A percentile compares a stretch with the other conserved stretches of the same genome.
phyloP scores from a whole-genome alignment of 2,113 vertebrate genomes.

The Malurus melanocephalus region DNA sequence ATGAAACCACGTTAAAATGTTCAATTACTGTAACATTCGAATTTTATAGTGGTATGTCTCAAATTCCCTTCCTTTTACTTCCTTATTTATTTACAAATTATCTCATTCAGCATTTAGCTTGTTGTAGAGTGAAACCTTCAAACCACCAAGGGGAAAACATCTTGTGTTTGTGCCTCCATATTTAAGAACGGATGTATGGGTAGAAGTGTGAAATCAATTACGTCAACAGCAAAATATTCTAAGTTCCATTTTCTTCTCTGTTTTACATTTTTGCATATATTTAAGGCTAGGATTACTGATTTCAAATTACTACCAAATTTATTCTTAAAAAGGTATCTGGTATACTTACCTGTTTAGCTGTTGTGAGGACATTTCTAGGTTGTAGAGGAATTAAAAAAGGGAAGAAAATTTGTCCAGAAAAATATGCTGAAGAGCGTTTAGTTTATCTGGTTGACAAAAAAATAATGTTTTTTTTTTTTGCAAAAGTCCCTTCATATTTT shows the following conservation, averaged over 20 bases:
- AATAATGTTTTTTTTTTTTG: neutral
- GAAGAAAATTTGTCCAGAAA: constrained; percentile 40
- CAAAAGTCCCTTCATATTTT: constrained; percentile 37
- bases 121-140: neutral
- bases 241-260: neutral
- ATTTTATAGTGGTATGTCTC: neutral
- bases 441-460: constrained; percentile 28
- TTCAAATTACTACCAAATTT: neutral
- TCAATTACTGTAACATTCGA: neutral
- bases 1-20: neutral
- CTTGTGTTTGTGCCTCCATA: neutral
- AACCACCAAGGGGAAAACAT: neutral
- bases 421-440: constrained; percentile 34
- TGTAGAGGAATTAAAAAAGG: neutral
- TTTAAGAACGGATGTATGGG: neutral
- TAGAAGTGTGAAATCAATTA: neutral
- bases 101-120: neutral
- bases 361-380: neutral
- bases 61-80: neutral
- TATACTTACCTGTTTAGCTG: neutral
- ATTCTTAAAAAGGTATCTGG: neutral
- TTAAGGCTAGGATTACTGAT: constrained; percentile 33
- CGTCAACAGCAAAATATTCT: neutral
- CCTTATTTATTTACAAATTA: neutral
- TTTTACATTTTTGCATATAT: neutral